Conservation (phyloP, 2,888 invertebrate genomes). For the Acholoe squamosa region DNA sequence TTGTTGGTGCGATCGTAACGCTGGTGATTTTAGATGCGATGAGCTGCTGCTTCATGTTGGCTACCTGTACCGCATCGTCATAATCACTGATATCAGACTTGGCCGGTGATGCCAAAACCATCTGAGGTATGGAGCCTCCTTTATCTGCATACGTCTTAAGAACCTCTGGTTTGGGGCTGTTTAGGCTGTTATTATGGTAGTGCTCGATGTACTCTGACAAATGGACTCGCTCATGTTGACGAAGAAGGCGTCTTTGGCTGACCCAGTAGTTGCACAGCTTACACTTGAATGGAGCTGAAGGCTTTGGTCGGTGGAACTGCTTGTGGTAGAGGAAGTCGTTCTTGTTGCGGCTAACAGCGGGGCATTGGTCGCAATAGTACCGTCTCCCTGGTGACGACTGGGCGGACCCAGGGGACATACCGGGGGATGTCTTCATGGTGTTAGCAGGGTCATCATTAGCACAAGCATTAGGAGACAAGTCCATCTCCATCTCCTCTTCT, state of each 20-base stretch:
- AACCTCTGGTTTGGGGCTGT: slow-evolving; percentile 49
- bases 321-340: slow-evolving; percentile 94
- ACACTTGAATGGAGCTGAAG: slow-evolving; percentile 91
- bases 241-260: slow-evolving; percentile 90
- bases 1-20: slow-evolving; percentile 70
- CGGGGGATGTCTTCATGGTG: background rate
- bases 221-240: slow-evolving; percentile 92
- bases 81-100: slow-evolving; percentile 76
- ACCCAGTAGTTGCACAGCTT: slow-evolving; percentile 92
- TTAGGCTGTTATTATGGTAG: slow-evolving; percentile 11
- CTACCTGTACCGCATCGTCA: slow-evolving; percentile 77
- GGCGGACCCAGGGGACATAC: background rate
- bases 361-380: slow-evolving; percentile 91
- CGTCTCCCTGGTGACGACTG: slow-evolving; percentile 28
- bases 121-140: slow-evolving; percentile 23
- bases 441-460: background rate
- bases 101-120: slow-evolving; percentile 74
- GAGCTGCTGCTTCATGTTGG: slow-evolving; percentile 79
- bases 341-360: slow-evolving; percentile 93
- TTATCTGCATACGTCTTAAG: slow-evolving; percentile 47
- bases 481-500: background rate
- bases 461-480: background rate
- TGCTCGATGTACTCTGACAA: slow-evolving; percentile 74
- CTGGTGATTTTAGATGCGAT: slow-evolving; percentile 80
- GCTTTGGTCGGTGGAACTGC: slow-evolving; percentile 90